Evolutionary conservation across 2,888 invertebrate species (phyloP).

Genomic region (Macaria liturata): DNA sequence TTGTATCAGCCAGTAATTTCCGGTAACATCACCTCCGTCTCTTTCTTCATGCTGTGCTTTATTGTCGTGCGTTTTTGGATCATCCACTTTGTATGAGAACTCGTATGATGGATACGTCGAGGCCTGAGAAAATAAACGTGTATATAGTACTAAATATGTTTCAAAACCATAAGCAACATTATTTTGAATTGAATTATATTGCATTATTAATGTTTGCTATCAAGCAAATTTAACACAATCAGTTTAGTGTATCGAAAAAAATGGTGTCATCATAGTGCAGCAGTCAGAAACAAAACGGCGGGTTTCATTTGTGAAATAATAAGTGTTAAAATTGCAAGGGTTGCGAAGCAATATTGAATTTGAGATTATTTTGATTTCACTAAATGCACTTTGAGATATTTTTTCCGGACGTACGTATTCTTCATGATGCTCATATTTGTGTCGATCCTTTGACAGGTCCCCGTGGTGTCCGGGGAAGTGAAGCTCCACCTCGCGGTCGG

Average conservation of each 20-base stretch:
- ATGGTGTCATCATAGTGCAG: too few relatives aligned
- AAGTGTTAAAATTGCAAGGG: too few relatives aligned
- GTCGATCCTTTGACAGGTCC: conserved; percentile 53
- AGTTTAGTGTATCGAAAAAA: too few relatives aligned
- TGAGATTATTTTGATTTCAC: too few relatives aligned
- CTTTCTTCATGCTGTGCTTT: conserved; percentile 78
- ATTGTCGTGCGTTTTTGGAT: conserved; percentile 81
- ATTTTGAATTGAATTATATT: too few relatives aligned
- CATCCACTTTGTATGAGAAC: conserved; percentile 81
- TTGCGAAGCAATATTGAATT: too few relatives aligned
- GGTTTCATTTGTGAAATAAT: too few relatives aligned
- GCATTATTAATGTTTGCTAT: too few relatives aligned
- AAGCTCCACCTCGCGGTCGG: conserved; percentile 56
- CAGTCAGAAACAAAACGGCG: too few relatives aligned
- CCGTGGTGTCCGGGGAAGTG: conserved; percentile 47
- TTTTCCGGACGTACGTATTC: conserved; percentile 61
- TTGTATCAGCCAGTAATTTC: conserved; percentile 79
- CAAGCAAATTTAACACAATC: too few relatives aligned
- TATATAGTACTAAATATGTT: background rate
- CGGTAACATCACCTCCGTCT: conserved; percentile 77
- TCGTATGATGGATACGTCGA: conserved; percentile 77
- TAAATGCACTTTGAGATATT: background rate
- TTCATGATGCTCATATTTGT: conserved; percentile 66
- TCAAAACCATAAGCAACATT: too few relatives aligned
- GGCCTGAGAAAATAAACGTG: conserved; percentile 45